phyloP scores from a whole-genome alignment of 2,113 vertebrate species.

The Camelus dromedarius region DNA sequence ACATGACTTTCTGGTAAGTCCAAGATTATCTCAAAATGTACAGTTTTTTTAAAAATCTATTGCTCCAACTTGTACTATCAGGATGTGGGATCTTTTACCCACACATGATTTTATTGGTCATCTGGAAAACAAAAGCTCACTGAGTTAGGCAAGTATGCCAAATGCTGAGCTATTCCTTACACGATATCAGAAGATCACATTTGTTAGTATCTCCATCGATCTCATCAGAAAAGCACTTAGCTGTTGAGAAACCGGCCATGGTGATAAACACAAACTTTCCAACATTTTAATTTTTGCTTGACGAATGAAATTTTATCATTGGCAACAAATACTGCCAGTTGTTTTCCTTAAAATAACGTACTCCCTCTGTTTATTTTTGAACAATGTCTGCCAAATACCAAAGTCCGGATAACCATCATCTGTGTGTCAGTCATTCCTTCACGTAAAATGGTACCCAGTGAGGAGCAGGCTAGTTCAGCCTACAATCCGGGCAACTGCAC shows the following conservation, averaged over 20 bases:
- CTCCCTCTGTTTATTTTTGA: conserved; percentile 38
- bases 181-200: conserved; percentile 44
- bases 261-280: conserved; percentile 1
- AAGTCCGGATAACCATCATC: conserved; percentile 1
- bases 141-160: neutral
- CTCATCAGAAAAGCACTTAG: conserved; percentile 59
- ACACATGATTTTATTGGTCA: conserved; percentile 20
- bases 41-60: neutral
- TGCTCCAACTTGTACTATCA: neutral
- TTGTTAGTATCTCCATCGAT: neutral
- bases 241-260: neutral
- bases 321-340: conserved; percentile 43
- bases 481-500: neutral
- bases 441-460: conserved; percentile 1
- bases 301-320: conserved; percentile 58
- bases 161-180: conserved; percentile 9
- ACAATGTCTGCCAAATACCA: conserved; percentile 37
- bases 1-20: neutral
- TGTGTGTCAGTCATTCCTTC: neutral
- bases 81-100: conserved; percentile 3
- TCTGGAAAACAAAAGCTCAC: conserved; percentile 38
- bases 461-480: conserved; percentile 44
- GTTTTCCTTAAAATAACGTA: conserved; percentile 53
- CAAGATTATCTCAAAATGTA: conserved; percentile 61
- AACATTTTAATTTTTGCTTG: conserved; percentile 42